Percentiles rank a stretch among this genome's conserved stretches.
Conservation (phyloP, 2,797 vertebrate species). For the Delichon dasypus region DNA sequence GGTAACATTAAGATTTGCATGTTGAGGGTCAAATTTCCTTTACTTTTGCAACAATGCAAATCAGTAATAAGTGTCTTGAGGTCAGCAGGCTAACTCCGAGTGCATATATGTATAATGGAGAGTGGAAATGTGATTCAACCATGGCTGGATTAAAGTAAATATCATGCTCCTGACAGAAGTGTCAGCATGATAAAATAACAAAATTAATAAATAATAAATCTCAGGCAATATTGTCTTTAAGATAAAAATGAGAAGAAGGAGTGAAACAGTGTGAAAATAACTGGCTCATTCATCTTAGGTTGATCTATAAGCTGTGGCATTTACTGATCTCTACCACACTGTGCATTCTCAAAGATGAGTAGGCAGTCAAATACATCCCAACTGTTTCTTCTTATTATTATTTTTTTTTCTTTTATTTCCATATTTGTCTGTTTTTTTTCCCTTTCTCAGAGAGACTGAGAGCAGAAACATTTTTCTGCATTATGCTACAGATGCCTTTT, state of each 20-base stretch:
- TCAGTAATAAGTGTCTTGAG: background rate
- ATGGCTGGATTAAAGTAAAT: background rate
- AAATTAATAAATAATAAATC: slow-evolving; percentile 19
- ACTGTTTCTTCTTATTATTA: background rate
- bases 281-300: slow-evolving; percentile 17
- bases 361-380: background rate
- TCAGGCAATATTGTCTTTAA: background rate
- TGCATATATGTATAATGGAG: background rate
- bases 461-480: background rate
- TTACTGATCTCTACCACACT: slow-evolving; percentile 11
- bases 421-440: background rate
- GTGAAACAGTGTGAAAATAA: slow-evolving; percentile 34
- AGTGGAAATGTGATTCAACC: slow-evolving; percentile 9
- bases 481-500: background rate
- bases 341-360: background rate
- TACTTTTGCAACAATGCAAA: background rate
- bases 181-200: background rate
- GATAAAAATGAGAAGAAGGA: slow-evolving; percentile 11
- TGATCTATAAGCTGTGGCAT: slow-evolving; percentile 23
- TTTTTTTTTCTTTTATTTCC: background rate
- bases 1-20: background rate
- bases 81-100: background rate
- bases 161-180: background rate
- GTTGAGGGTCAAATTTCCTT: background rate
- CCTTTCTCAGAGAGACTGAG: background rate